Evolutionary conservation across 2,113 vertebrate genomes (phyloP), one percentile per base, ranked within the genome.

Genomic region (Lagenorhynchus albirostris): DNA sequence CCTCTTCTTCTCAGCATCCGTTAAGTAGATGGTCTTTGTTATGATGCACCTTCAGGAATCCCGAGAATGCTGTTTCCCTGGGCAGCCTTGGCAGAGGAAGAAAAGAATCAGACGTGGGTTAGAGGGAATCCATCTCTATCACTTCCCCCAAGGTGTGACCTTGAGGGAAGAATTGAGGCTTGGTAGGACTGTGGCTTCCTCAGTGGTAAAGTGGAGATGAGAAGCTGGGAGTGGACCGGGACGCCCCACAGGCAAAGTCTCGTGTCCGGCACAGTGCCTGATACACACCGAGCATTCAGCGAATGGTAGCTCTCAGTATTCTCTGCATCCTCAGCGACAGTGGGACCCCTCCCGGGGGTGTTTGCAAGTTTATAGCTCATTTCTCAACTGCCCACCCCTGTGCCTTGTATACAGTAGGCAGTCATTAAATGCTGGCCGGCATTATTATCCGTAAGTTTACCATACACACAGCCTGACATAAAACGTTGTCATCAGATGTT

Each of bases 241-340:
- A 55, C 10, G 11, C 44, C 79, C 65, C 21, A 1, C 3, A 0
- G 1, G 10, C 23, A 36, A 14, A 71, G 29, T 31, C 44, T 77
- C 18, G 29, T 2, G 3, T 31, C 41, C 20, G 1, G 4, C 53
- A 2, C 0, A 0, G 67, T 0, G 0, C 21, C n/a, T 3, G 25
- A 11, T 7, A 41, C 1, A 12, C 20, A 3, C 8, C 5, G 2
- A 23, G 50, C 7, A 0, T 4, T 41, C 4, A 0, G 13, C 2
- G 33, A 21, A 5, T 18, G 2, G 3, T 6, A 18, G 36, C 23
- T 11, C 17, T 44, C 18, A 1, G 0, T 38, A 1, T 33, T 20
- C 63, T 31, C 0, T 0, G 9, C 0, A 2, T 18, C 29, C 1
- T 8, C 3, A 3, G 0, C 1, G 0, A 14, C 41, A 5, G 11